Evolutionary conservation across 2,888 invertebrate species (phyloP).

Genomic region (Heteropelma amictum): DNA sequence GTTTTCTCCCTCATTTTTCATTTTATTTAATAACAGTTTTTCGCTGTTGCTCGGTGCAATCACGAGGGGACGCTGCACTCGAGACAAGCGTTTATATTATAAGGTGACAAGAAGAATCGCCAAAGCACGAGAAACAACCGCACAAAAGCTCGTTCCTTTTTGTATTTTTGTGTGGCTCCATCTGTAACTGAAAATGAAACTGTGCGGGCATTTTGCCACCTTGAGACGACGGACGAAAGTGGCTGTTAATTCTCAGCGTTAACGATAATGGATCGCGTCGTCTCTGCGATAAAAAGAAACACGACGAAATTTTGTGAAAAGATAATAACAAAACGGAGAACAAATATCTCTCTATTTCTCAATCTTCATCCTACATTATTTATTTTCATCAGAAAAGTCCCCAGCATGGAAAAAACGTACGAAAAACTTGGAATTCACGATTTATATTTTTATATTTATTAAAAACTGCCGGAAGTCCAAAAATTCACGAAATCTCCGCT

Average conservation of each 20-base stretch:
- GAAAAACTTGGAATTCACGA: no score
- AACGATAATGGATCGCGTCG: slow-evolving; percentile 57
- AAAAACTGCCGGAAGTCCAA: no score
- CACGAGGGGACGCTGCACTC: neutral
- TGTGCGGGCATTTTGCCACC: slow-evolving; percentile 25
- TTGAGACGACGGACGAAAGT: slow-evolving; percentile 66
- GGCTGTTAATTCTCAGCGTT: slow-evolving; percentile 70
- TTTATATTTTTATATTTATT: no score
- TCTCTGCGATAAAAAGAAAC: neutral
- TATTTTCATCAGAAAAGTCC: no score
- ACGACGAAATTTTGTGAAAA: no score
- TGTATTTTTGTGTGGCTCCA: neutral
- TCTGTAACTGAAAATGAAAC: slow-evolving; percentile 7
- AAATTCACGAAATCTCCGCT: no score
- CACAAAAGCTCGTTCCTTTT: neutral
- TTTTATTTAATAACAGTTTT: slow-evolving; percentile 38
- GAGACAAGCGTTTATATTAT: neutral
- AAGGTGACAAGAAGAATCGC: slow-evolving; percentile 15
- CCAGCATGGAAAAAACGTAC: no score
- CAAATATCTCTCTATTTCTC: neutral
- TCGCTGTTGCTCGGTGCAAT: neutral
- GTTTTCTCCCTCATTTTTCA: slow-evolving; percentile 31
- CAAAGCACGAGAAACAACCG: neutral
- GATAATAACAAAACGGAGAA: neutral
- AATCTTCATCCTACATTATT: no score